These are phyloP conservation scores for Frankliniella fusca DNA, from an alignment of 2,888 invertebrate species.

Conservation along the genomic window DNA sequence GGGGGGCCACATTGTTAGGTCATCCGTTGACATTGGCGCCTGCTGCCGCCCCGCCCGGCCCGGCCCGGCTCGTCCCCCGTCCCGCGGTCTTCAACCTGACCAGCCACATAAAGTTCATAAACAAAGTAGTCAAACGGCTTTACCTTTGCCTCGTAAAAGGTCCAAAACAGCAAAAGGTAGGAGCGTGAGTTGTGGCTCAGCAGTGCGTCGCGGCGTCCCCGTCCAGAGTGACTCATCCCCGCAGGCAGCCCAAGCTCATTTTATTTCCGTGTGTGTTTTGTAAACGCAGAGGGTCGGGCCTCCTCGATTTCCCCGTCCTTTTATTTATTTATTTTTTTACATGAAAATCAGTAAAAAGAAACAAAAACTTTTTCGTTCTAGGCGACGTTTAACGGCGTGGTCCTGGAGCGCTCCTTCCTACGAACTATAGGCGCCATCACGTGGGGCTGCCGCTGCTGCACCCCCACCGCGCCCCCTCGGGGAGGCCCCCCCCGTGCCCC, in stretches of 20 bases:
- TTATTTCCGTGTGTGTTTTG: too few species aligned
- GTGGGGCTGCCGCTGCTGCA: too few species aligned
- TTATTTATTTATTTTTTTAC: not conserved
- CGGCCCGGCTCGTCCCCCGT: not conserved
- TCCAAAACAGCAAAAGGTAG: not conserved
- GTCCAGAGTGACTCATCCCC: not conserved
- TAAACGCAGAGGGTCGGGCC: not conserved
- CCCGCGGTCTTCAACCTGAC: not conserved
- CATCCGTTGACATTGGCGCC: slow-evolving; percentile 9
- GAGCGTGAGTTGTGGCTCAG: too few species aligned
- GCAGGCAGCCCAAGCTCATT: not conserved
- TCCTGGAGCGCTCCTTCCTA: too few species aligned
- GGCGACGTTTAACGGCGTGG: too few species aligned
- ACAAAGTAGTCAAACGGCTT: slow-evolving; percentile 19
- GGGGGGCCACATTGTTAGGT: not conserved
- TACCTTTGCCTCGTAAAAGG: slow-evolving; percentile 13
- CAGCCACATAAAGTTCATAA: not conserved
- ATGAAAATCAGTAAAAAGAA: not conserved
- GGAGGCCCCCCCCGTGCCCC: not conserved
- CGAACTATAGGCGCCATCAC: too few species aligned
- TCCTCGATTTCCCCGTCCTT: not conserved
- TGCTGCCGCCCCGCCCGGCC: not conserved
- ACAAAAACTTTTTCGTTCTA: too few species aligned
- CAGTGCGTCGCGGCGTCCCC: not conserved
- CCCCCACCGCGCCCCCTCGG: too few species aligned